A percentile compares a stretch with the other conserved stretches of the same genome.
Evolutionary conservation across 2,888 invertebrate genomes (phyloP).

Genomic region (Stratiomys singularior): DNA sequence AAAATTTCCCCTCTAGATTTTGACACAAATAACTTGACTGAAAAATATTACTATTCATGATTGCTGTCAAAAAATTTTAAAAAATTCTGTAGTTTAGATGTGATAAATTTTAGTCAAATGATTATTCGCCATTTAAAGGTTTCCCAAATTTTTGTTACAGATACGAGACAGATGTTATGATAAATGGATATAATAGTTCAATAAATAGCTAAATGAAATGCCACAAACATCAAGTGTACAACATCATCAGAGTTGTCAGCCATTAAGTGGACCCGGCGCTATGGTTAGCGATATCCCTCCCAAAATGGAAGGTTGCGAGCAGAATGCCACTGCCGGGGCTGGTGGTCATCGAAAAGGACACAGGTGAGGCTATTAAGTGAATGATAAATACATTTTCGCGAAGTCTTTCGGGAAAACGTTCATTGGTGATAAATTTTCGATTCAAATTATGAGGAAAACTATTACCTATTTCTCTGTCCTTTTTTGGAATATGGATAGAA

Average conservation of each 20-base stretch:
- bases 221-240: constrained; percentile 51
- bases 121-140: background rate
- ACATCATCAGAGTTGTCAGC: constrained; percentile 47
- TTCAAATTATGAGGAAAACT: no score
- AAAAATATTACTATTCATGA: no score
- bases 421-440: no score
- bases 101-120: background rate
- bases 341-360: constrained; percentile 74
- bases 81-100: background rate
- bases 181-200: constrained; percentile 24
- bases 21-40: no score
- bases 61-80: no score
- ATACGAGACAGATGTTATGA: constrained; percentile 49
- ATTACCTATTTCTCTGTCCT: no score
- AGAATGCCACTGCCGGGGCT: constrained; percentile 60
- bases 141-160: constrained; percentile 20
- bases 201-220: constrained; percentile 9
- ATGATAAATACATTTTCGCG: background rate
- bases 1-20: no score
- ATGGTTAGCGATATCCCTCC: constrained; percentile 66
- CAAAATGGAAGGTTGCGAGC: constrained; percentile 62
- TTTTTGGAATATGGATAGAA: no score
- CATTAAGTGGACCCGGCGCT: constrained; percentile 9
- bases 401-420: no score
- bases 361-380: constrained; percentile 67